These are phyloP conservation scores for Pseudomugil tenellus DNA, from an alignment of 2,797 vertebrate species.

Conservation along the genomic window DNA sequence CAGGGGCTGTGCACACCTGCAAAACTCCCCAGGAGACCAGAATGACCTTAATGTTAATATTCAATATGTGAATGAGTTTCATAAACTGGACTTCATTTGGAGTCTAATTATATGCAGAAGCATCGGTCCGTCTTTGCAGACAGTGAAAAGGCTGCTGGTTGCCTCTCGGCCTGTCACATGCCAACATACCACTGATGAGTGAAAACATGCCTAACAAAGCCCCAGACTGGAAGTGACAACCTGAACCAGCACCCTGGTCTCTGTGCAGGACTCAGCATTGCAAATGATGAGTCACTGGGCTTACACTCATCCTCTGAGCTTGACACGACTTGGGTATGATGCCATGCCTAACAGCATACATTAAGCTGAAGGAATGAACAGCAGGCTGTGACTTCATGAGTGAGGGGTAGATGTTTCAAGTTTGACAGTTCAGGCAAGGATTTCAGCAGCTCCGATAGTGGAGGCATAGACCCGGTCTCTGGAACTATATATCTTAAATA, in stretches of 20 bases:
- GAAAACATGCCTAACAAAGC: conserved; percentile 11
- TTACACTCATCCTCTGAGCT: not conserved
- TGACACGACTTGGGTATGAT: not conserved
- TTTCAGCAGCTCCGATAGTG: conserved; percentile 41
- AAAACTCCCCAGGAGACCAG: conserved; percentile 12
- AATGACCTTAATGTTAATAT: conserved; percentile 33
- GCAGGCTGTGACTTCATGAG: not conserved
- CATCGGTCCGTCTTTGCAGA: conserved; percentile 12
- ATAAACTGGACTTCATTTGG: conserved; percentile 63
- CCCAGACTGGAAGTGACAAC: conserved; percentile 9
- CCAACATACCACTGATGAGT: conserved; percentile 23
- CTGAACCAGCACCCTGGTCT: not conserved
- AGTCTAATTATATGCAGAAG: conserved; percentile 57
- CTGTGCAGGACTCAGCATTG: not conserved
- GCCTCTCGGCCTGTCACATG: not conserved
- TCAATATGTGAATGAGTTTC: conserved; percentile 57
- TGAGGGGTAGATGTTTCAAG: conserved; percentile 6
- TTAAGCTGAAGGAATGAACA: not conserved
- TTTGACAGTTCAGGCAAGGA: conserved; percentile 12
- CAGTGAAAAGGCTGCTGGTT: conserved; percentile 9
- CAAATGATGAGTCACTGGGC: not conserved
- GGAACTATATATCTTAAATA: conserved; percentile 44
- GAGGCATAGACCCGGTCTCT: conserved; percentile 13
- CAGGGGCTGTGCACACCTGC: conserved; percentile 2
- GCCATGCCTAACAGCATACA: not conserved